Base-by-base conservation (phyloP, 2,888 invertebrate genomes). In the Aphodius sticticus region DNA sequence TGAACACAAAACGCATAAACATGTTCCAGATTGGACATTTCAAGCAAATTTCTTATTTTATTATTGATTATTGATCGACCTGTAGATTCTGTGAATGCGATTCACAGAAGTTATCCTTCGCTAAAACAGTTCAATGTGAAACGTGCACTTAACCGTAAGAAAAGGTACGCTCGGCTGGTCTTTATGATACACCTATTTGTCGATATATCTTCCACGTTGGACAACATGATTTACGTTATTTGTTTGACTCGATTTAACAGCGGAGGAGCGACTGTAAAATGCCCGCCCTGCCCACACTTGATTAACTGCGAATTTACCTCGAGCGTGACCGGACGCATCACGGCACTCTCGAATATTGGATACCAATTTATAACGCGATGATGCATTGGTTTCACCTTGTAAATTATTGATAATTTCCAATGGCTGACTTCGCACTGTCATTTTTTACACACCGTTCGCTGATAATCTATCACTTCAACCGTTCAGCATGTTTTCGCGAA, bases 111-210 rank as follows among this genome's bases (percentile, higher is more conserved):
- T 53, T 7, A 53, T 53, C 53, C 53, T 53, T 53, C 7, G 53
- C 4, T 53, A 53, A 53, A 53, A 53, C 53, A 9, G 53, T 53
- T 53, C 53, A 12, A 53, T 7, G 53, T 53, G 53, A 53, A 53
- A 12, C 12, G 53, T 9, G 53, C 12, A 12, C 3, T 12, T 53
- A 53, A 53, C 53, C 53, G 53, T 53, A 53, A 53, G 53, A 53
- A 53, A 53, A 53, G 2, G 53, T 53, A 53, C 53, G 53, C 53
- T 12, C 53, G 53, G 53, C 53, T 53, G 53, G 53, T 53, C 53
- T 53, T 53, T 53, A 53, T 53, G 53, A 53, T 53, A 53, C 53
- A 53, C 53, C 53, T 53, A 53, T 53, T 53, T 53, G 53, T 53
- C 53, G 53, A 53, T 53, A 53, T 53, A 53, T 53, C 53, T 53